Conservation (phyloP, 2,888 invertebrate species). For the Amaurobius ferox region DNA sequence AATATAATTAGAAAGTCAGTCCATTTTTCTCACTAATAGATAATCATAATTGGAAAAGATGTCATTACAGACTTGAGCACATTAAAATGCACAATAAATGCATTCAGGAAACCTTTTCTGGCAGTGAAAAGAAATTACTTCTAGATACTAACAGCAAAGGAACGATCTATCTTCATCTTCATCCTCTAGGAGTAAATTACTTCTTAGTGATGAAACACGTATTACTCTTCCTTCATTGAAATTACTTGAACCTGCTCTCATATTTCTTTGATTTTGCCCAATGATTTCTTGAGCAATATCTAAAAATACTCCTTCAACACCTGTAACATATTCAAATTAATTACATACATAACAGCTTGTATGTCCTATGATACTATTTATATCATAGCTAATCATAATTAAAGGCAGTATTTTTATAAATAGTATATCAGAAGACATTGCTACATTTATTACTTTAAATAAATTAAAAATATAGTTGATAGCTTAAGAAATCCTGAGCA, state of each 20-base stretch:
- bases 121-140: background rate
- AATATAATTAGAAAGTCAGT: too few species aligned
- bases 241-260: conserved; percentile 18
- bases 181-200: background rate
- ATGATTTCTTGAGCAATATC: conserved; percentile 63
- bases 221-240: conserved; percentile 54
- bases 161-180: conserved; percentile 54
- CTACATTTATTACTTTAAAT: too few species aligned
- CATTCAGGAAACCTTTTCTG: background rate
- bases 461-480: too few species aligned
- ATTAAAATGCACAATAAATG: conserved; percentile 1
- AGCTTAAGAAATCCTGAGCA: too few species aligned
- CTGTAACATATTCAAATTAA: conserved; percentile 77
- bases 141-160: conserved; percentile 47
- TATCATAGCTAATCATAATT: too few species aligned
- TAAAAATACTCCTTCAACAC: conserved; percentile 85
- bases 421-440: too few species aligned
- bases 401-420: too few species aligned
- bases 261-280: conserved; percentile 16
- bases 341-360: too few species aligned
- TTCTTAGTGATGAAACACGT: conserved; percentile 26
- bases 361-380: too few species aligned
- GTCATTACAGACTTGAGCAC: too few species aligned
- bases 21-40: too few species aligned
- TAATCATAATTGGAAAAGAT: too few species aligned